Percentiles rank a stretch among this genome's conserved stretches.
These are phyloP conservation scores for Melanophora roralis DNA, from an alignment of 2,888 invertebrate genomes.

Conservation along the genomic window DNA sequence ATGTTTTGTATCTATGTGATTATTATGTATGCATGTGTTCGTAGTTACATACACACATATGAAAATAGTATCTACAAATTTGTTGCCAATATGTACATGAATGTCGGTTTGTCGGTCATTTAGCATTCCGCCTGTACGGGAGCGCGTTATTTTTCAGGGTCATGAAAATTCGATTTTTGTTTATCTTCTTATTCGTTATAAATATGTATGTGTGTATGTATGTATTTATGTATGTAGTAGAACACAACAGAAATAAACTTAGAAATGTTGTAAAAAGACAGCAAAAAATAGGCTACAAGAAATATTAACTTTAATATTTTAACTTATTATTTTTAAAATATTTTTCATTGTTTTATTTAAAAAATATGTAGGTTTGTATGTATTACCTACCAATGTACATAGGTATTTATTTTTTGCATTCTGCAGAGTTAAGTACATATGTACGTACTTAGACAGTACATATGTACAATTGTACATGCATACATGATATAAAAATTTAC, in stretches of 20 bases:
- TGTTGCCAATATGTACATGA: conserved; percentile 36
- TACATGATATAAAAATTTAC: background rate
- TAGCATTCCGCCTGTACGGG: conserved; percentile 8
- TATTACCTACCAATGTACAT: no score
- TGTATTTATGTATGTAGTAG: background rate
- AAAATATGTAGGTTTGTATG: no score
- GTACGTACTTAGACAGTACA: no score
- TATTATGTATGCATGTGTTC: no score
- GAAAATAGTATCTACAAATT: conserved; percentile 12
- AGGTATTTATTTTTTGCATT: no score
- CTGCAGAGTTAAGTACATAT: no score
- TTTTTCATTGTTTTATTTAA: no score
- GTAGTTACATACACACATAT: background rate
- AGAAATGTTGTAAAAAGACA: background rate
- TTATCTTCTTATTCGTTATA: conserved; percentile 3
- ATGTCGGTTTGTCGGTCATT: conserved; percentile 58
- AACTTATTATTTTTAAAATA: no score
- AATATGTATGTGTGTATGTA: conserved; percentile 14
- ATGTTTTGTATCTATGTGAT: no score
- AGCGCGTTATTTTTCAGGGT: conserved; percentile 71
- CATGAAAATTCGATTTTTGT: conserved; percentile 73
- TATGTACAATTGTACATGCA: background rate
- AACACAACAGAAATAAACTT: background rate
- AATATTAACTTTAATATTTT: background rate
- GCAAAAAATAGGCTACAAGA: no score